phyloP scores from a whole-genome alignment of 2,113 vertebrate species.

The Pluvianellus socialis region DNA sequence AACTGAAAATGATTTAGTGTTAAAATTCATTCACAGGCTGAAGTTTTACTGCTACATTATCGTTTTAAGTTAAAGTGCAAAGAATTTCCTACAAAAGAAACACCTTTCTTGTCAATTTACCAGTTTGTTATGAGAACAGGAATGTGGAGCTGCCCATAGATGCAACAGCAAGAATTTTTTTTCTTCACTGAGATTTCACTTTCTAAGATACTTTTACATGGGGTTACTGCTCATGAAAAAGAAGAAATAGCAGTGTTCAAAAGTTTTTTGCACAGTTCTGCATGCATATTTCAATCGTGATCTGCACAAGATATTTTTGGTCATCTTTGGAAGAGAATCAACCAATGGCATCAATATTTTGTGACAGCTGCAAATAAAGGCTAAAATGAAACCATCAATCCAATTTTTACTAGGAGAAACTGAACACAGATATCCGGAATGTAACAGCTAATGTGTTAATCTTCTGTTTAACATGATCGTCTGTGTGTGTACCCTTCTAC shows the following conservation, averaged over 20 bases:
- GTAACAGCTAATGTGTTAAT: neutral
- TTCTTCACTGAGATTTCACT: neutral
- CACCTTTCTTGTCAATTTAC: neutral
- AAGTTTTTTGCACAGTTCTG: neutral
- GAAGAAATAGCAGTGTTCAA: neutral
- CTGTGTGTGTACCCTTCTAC: neutral
- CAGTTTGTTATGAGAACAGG: neutral
- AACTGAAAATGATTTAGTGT: neutral
- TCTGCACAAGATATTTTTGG: neutral
- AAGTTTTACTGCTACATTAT: neutral
- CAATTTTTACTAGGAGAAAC: neutral
- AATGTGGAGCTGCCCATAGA: neutral
- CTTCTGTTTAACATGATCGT: neutral
- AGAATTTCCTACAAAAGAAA: neutral
- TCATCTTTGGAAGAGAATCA: neutral
- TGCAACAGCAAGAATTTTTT: neutral
- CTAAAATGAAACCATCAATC: neutral
- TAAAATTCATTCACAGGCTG: neutral
- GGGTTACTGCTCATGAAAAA: neutral
- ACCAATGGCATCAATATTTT: neutral
- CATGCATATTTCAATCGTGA: neutral
- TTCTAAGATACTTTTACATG: neutral
- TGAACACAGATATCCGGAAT: neutral
- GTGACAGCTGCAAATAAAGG: neutral
- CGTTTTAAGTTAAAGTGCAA: neutral